phyloP scores from a whole-genome alignment of 2,113 vertebrate species.

The Chelonoidis abingdonii region DNA sequence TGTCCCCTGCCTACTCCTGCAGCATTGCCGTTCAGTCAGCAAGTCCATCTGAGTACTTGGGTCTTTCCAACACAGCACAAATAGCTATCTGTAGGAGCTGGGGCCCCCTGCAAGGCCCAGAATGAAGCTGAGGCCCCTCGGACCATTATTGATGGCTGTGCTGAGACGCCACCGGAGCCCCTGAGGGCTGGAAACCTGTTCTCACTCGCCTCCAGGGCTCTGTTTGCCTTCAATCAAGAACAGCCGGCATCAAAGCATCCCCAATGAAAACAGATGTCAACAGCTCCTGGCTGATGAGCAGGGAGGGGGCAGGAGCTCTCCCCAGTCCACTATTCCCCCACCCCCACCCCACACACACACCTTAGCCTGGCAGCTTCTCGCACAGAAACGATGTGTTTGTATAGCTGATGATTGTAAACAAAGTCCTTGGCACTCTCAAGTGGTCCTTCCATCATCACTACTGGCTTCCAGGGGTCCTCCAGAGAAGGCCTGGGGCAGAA shows the following conservation, averaged over 20 bases:
- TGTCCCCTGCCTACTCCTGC: not conserved
- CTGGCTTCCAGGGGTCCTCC: not conserved
- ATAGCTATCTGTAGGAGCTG: not conserved
- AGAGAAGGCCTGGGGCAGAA: not conserved
- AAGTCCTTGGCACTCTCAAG: not conserved
- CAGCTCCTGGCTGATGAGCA: not conserved
- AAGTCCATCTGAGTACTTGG: not conserved
- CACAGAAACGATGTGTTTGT: not conserved
- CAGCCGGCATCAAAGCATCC: not conserved
- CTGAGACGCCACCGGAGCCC: not conserved
- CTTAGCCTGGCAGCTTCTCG: not conserved
- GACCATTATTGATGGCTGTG: not conserved
- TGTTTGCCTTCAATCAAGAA: not conserved
- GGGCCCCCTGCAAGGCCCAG: not conserved
- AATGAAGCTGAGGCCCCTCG: not conserved
- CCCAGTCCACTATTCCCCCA: not conserved
- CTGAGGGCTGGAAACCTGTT: not conserved
- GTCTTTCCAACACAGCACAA: not conserved
- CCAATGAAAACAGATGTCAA: not conserved
- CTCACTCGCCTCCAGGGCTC: not conserved
- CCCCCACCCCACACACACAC: no score
- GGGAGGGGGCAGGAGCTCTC: not conserved
- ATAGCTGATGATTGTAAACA: not conserved
- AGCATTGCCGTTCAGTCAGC: not conserved
- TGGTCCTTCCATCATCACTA: not conserved